Evolutionary conservation across 2,113 vertebrate species (phyloP), one percentile per base, ranked within the genome.

Genomic region (Buteo buteo): DNA sequence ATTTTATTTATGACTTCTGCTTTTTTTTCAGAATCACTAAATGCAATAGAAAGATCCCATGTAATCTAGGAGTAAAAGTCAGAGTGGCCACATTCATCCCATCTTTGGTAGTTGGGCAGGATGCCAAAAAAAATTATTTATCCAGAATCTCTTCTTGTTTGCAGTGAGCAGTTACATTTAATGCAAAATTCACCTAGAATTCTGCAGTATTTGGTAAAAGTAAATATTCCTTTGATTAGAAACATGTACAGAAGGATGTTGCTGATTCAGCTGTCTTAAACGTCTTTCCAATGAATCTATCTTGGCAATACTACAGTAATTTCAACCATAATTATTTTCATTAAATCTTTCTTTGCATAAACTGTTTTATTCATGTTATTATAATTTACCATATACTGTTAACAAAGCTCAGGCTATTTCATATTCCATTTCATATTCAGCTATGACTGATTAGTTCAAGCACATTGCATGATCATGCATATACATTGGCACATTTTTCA

Each of bases 381-480:
- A 67, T 79, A 71, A 83, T 86, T 96, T 91, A 69, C 16, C 10
- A 20, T 84, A 86, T 79, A 92, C 81, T 81, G 50, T 72, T 96
- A 93, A 94, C 92, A 96, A 96, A 96, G 57, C 57, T 40, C 44
- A 93, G 49, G 15, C 18, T 94, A 92, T 81, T 96, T 95, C 54
- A 71, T 86, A 70, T 94, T 77, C 52, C 21, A 55, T 92, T 96
- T 93, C 71, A 69, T 95, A 94, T 83, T 91, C 82, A 73, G 18
- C 21, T 95, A 55, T 94, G 57, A 83, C 67, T 94, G 78, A 97
- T 96, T 94, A 95, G 64, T 91, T 93, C 78, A 88, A 93, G 57
- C n/a, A 93, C 47, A 62, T 71, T 96, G 52, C 89, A 94, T 91
- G 88, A 94, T 94, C 90, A 89, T 93, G 78, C 90, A 97, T 96